Evolutionary conservation across 2,113 vertebrate genomes (phyloP).

Genomic region (Cyanoramphus novaezelandiae): DNA sequence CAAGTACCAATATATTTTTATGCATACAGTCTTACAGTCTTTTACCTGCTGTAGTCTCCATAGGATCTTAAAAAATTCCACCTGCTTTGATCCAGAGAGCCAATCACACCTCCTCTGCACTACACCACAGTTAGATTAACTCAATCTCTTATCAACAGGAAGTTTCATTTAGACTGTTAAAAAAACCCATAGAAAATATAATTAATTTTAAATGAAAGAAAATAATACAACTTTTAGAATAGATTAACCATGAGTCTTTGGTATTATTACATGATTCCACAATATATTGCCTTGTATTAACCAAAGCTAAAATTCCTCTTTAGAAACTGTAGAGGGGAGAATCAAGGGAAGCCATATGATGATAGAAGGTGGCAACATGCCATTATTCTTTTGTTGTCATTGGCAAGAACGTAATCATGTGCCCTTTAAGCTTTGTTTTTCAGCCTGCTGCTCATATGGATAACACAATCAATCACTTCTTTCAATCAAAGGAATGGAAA

Average conservation of each 20-base stretch:
- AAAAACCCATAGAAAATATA: background rate
- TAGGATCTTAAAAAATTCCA: background rate
- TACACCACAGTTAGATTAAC: background rate
- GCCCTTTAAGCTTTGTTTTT: conserved; percentile 33
- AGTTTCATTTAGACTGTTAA: background rate
- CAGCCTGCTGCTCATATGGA: conserved; percentile 36
- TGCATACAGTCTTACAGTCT: background rate
- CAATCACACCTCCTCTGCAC: background rate
- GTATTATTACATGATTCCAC: background rate
- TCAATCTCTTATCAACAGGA: background rate
- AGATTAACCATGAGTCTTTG: background rate
- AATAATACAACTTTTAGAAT: background rate
- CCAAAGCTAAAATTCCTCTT: background rate
- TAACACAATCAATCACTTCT: conserved; percentile 35
- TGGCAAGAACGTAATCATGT: conserved; percentile 33
- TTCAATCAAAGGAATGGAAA: conserved; percentile 24
- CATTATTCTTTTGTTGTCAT: conserved; percentile 37
- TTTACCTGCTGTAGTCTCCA: background rate
- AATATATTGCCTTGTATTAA: background rate
- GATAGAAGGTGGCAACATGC: conserved; percentile 11
- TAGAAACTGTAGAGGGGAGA: background rate
- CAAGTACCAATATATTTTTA: background rate
- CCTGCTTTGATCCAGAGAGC: background rate
- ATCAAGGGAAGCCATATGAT: background rate
- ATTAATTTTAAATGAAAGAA: background rate